Conservation (phyloP, 2,113 vertebrate species). For the Arvicanthis niloticus region DNA sequence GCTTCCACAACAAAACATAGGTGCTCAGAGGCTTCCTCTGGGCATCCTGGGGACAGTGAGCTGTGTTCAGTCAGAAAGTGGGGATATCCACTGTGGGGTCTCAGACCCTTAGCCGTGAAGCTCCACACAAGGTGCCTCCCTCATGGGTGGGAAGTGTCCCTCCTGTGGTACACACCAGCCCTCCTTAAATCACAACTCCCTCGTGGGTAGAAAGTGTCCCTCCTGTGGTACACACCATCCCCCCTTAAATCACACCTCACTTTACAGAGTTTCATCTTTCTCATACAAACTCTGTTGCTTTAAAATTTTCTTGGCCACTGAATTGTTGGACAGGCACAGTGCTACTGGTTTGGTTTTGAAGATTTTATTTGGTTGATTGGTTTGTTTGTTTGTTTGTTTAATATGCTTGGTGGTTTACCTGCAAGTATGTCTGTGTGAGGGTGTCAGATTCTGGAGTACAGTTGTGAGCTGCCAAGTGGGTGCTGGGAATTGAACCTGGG, state of each 20-base stretch:
- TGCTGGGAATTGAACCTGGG: no score
- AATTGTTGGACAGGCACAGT: background rate
- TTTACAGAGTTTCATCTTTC: background rate
- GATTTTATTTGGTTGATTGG: background rate
- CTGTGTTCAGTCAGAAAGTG: background rate
- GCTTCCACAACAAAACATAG: rapidly evolving
- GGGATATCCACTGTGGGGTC: no score
- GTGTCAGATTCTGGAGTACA: no score
- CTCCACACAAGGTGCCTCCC: background rate
- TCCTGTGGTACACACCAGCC: rapidly evolving
- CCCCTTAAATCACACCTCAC: background rate
- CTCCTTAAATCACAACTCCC: background rate
- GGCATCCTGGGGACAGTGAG: background rate
- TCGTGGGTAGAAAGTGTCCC: background rate
- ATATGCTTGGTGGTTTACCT: no score
- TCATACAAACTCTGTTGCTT: background rate
- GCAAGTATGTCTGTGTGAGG: no score
- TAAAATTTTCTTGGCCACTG: background rate
- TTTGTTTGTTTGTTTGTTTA: no score
- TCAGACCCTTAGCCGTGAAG: background rate
- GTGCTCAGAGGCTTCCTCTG: rapidly evolving
- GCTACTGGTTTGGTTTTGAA: background rate
- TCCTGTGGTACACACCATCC: rapidly evolving
- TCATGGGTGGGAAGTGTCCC: background rate
- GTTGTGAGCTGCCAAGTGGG: no score